Percentiles rank a stretch among this genome's conserved stretches.
phyloP scores from a whole-genome alignment of 2,888 invertebrate species.

The Bugulina stolonifera region DNA sequence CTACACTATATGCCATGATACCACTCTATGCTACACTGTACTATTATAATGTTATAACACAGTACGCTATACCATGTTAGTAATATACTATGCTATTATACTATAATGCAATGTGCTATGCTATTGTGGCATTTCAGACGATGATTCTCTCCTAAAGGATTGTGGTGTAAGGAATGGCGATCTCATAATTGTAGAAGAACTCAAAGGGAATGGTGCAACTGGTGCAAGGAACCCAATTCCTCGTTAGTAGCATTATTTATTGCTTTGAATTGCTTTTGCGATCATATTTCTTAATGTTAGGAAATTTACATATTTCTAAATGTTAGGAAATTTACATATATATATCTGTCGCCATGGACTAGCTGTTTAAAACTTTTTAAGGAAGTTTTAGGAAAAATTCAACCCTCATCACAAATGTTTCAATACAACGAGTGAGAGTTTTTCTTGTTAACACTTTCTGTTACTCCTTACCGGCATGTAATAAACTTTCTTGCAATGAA shows the following conservation, averaged over 20 bases:
- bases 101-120: too few species aligned
- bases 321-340: not conserved
- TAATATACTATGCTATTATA: too few species aligned
- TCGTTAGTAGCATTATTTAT: not conserved
- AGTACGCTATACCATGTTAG: too few species aligned
- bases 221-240: too few species aligned
- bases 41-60: too few species aligned
- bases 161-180: not conserved
- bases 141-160: not conserved
- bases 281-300: not conserved
- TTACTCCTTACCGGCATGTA: too few species aligned
- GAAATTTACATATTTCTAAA: not conserved
- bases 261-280: not conserved
- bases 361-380: not conserved
- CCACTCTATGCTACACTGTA: too few species aligned
- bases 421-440: too few species aligned
- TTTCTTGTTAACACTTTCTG: too few species aligned
- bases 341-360: not conserved
- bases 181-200: constrained; percentile 5
- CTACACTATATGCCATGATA: too few species aligned
- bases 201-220: not conserved
- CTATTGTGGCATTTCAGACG: not conserved
- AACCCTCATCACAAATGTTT: not conserved
- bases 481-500: too few species aligned
- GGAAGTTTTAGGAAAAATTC: not conserved